phyloP scores from a whole-genome alignment of 2,113 vertebrate species.

The Ctenodactylus gundi region DNA sequence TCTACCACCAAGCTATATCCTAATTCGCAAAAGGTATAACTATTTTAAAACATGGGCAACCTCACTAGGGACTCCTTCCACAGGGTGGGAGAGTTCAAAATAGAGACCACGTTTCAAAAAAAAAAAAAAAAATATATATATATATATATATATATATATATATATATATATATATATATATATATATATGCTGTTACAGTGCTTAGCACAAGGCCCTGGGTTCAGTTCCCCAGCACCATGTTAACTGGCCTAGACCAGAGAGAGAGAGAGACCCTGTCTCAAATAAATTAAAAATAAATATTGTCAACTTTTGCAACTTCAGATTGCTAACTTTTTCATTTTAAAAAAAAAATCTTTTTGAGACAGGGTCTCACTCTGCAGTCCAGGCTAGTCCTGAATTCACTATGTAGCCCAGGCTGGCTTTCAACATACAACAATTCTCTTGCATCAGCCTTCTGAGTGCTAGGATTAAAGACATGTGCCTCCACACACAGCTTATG shows the following conservation, averaged over 20 bases:
- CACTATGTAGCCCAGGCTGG: background rate
- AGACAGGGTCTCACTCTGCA: background rate
- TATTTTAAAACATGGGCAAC: no score
- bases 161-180: no score
- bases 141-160: background rate
- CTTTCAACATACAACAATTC: background rate
- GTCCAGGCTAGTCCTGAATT: background rate
- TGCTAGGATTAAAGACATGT: background rate
- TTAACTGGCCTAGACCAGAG: no score
- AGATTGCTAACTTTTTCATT: background rate
- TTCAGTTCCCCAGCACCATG: no score
- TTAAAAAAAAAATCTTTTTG: background rate
- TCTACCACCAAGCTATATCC: background rate
- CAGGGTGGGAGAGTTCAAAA: no score
- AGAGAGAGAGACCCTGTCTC: no score
- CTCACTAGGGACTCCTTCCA: no score
- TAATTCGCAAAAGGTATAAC: background rate
- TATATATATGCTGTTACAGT: no score
- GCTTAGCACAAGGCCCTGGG: no score
- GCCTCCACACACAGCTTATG: background rate
- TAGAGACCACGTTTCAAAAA: no score
- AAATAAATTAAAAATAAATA: conserved; percentile 33
- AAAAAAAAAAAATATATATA: no score
- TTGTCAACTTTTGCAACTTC: background rate
- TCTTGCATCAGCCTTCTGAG: background rate